Evolutionary conservation across 2,888 invertebrate species (phyloP), one percentile per base, ranked within the genome.

Genomic region (Cataglyphis cursor): DNA sequence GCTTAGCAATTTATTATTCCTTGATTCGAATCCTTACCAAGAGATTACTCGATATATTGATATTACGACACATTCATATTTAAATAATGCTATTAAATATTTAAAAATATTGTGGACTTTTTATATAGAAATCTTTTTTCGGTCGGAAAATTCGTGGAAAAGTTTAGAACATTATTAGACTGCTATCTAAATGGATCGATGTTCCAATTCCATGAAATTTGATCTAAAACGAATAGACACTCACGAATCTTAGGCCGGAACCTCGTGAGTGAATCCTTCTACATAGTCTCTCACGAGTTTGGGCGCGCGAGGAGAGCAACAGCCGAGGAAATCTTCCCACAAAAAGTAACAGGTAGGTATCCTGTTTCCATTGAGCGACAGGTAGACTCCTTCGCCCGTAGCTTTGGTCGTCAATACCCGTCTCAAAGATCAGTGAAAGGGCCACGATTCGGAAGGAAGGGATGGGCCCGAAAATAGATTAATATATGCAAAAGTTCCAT

Each of bases 271-370:
- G 89, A 84, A 89, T 90, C 90, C 87, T 89, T 85, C 88, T 73
- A 82, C 70, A 31, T 65, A 74, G 84, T 89, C 86, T 90, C 89
- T 89, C 87, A 89, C 90, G 89, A 83, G 51, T 86, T 83, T 81
- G 78, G 51, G 31, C 66, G 78, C 72, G 8, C 15, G 48, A 61
- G 82, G 81, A 87, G 83, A 59, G 76, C 78, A 61, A 65, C 68
- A 57, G 51, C 81, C 78, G 87, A 70, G 85, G 90, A 93, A 93
- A 92, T 91, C 92, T 92, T 94, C 93, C 93, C 93, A 93, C 93
- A 93, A 92, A 90, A 90, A 92, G 91, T 90, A 92, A 94, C 94
- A 95, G 94, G 94, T 95, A 94, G 94, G 88, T 94, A 93, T 94
- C 93, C 93, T 86, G 87, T 94, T 93, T 92, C 94, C 91, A 93